Percentiles rank a stretch among this genome's conserved stretches.
Evolutionary conservation across 2,888 invertebrate species (phyloP).

Genomic region (Drosophila heteroneura): DNA sequence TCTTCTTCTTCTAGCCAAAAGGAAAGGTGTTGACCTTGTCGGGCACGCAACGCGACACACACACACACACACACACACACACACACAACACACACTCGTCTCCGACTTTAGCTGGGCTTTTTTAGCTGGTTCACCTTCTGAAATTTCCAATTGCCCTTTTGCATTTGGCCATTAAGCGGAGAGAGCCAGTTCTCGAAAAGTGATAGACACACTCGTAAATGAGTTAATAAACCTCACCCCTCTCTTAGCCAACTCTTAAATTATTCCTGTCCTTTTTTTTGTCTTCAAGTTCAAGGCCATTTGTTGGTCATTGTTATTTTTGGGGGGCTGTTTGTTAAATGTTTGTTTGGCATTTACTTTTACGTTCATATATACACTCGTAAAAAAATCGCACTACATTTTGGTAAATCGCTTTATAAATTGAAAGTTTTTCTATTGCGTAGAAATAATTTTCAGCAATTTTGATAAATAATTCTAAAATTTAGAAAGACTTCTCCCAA

Average conservation of each 20-base stretch:
- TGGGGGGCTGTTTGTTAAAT: conserved; percentile 1
- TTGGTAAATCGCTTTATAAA: neutral
- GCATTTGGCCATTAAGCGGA: conserved; percentile 35
- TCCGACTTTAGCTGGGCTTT: conserved; percentile 43
- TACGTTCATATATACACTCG: conserved; percentile 3
- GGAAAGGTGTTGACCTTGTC: conserved; percentile 81
- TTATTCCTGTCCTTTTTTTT: conserved; percentile 26
- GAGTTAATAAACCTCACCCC: neutral
- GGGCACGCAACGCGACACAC: conserved; percentile 41
- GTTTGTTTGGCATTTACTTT: conserved; percentile 65
- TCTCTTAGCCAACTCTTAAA: conserved; percentile 11
- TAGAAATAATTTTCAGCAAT: neutral
- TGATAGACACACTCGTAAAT: conserved; percentile 27
- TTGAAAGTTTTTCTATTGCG: neutral
- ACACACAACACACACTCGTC: conserved; percentile 12
- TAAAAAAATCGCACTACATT: neutral
- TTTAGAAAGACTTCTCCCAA: neutral
- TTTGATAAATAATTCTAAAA: neutral
- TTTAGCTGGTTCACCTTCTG: conserved; percentile 66
- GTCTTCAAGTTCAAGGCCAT: conserved; percentile 71
- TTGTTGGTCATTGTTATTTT: conserved; percentile 61
- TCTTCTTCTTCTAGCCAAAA: conserved; percentile 48
- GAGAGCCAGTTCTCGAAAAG: conserved; percentile 24
- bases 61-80: conserved; percentile 25
- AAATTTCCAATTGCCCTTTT: conserved; percentile 58